These are phyloP conservation scores for Gymnobelideus leadbeateri DNA, from an alignment of 2,113 vertebrate species.

Conservation along the genomic window DNA sequence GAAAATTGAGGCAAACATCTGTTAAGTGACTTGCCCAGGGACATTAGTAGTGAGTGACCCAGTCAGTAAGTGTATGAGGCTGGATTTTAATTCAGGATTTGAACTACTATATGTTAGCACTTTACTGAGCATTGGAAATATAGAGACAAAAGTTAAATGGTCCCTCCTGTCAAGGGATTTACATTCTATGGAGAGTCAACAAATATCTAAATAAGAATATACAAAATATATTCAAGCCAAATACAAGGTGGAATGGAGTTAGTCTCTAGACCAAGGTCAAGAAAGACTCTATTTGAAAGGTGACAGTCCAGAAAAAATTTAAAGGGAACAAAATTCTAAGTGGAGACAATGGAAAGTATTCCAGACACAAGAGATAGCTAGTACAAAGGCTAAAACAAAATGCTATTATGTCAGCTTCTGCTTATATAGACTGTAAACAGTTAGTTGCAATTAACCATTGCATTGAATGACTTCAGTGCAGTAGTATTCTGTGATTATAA, in stretches of 20 bases:
- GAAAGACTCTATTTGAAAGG: background rate
- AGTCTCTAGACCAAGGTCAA: background rate
- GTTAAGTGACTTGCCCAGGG: too few species aligned
- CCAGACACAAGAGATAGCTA: background rate
- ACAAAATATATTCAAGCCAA: background rate
- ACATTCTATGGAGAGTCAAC: background rate
- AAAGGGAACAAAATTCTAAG: background rate
- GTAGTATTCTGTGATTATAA: conserved; percentile 46
- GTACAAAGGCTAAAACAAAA: conserved; percentile 5
- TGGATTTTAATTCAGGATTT: background rate
- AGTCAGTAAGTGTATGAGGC: too few species aligned
- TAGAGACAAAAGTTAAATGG: background rate
- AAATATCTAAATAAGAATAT: background rate
- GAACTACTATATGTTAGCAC: background rate
- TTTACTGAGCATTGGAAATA: background rate
- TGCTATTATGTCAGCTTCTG: conserved; percentile 18
- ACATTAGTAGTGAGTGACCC: too few species aligned
- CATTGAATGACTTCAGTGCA: conserved; percentile 3
- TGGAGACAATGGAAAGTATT: background rate
- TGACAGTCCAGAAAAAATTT: background rate
- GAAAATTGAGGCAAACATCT: too few species aligned
- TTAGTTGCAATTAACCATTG: background rate
- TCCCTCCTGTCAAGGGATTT: background rate
- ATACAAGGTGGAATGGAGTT: background rate
- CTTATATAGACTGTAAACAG: conserved; percentile 32